These are phyloP conservation scores for Lutjanus erythropterus DNA, from an alignment of 2,113 vertebrate species.

Conservation along the genomic window DNA sequence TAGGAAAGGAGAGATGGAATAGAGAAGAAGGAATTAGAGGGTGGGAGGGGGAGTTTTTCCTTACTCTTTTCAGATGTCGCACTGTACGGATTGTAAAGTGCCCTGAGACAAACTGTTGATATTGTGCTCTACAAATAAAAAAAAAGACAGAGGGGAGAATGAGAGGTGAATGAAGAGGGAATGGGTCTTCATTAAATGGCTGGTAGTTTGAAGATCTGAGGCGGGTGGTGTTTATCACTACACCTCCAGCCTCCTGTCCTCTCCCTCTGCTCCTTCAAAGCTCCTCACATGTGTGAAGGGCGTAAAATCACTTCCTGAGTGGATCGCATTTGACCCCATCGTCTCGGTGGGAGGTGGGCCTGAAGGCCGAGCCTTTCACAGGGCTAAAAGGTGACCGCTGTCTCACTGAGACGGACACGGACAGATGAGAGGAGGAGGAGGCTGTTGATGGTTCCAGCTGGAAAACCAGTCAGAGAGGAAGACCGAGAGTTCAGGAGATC, in stretches of 20 bases:
- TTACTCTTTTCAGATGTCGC: too few relatives aligned
- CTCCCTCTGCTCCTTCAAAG: conserved; percentile 40
- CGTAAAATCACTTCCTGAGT: conserved; percentile 73
- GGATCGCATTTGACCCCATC: conserved; percentile 67
- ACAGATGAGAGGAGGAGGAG: conserved; percentile 69
- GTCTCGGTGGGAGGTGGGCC: conserved; percentile 58
- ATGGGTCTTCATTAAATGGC: conserved; percentile 10
- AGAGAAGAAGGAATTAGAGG: too few relatives aligned
- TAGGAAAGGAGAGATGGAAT: not conserved
- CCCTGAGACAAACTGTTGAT: too few relatives aligned
- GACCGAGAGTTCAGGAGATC: not conserved
- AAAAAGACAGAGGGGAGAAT: not conserved
- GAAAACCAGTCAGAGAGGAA: conserved; percentile 66
- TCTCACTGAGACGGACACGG: conserved; percentile 57
- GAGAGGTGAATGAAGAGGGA: not conserved
- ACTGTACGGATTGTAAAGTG: too few relatives aligned
- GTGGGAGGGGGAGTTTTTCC: too few relatives aligned
- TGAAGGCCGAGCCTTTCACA: conserved; percentile 39
- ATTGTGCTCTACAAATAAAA: too few relatives aligned
- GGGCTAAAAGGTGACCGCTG: conserved; percentile 72
- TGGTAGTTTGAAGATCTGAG: conserved; percentile 47
- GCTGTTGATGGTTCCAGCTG: conserved; percentile 66
- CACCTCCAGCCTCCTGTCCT: conserved; percentile 39
- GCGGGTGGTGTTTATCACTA: conserved; percentile 26
- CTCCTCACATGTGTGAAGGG: conserved; percentile 69